Percentiles rank a stretch among this genome's conserved stretches.
Evolutionary conservation across 2,888 invertebrate genomes (phyloP).

Genomic region (Tinea semifulvella): DNA sequence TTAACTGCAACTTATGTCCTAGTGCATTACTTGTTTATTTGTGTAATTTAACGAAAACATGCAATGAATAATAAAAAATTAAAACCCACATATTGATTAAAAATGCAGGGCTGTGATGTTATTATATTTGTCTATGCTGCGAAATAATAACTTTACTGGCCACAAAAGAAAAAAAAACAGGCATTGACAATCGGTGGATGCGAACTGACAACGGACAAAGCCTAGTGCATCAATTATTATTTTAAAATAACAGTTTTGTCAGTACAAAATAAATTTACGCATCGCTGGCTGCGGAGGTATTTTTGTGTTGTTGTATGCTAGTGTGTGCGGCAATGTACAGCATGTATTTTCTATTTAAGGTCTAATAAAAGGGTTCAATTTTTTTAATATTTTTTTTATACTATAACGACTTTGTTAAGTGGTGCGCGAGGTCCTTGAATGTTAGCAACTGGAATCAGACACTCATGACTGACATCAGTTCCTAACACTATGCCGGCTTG

Average conservation of each 20-base stretch:
- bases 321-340: slow-evolving; percentile 35
- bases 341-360: slow-evolving; percentile 37
- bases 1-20: no score
- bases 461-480: no score
- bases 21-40: no score
- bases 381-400: no score
- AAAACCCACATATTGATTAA: slow-evolving; percentile 27
- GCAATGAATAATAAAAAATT: slow-evolving; percentile 28
- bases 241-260: slow-evolving; percentile 66
- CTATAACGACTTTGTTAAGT: no score
- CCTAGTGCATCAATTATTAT: slow-evolving; percentile 58
- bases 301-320: slow-evolving; percentile 20
- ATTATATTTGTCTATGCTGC: no score
- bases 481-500: no score
- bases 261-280: slow-evolving; percentile 63
- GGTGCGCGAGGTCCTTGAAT: no score
- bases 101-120: slow-evolving; percentile 20
- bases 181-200: slow-evolving; percentile 44
- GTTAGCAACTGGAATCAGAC: no score
- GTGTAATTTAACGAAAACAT: no score
- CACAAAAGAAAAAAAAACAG: slow-evolving; percentile 40
- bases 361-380: no score
- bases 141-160: slow-evolving; percentile 32
- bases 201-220: slow-evolving; percentile 33
- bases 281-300: slow-evolving; percentile 30